Base-by-base conservation (phyloP, 1,140 invertebrate genomes). In the Diorhabda carinulata region DNA sequence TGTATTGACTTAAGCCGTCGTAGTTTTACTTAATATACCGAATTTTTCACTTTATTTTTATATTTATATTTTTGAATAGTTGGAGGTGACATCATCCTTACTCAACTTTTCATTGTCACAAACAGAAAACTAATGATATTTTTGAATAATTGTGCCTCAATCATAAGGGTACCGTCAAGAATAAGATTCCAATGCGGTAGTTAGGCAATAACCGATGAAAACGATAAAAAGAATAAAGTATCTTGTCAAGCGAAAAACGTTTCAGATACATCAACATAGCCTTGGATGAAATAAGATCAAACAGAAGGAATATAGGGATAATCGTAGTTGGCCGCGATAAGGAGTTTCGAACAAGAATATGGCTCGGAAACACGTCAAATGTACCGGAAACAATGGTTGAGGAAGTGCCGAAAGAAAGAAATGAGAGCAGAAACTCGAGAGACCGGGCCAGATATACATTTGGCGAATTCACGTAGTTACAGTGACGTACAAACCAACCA, bases 301-400 rank as follows among this genome's bases (percentile, higher is more conserved):
- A 64, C 59, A 44, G 43, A 45, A 73, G 61, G 67, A 68, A 69
- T 61, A 71, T 72, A 52, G 65, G 70, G 74, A 75, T 75, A 77
- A 77, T 75, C 75, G 73, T 61, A 73, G 71, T 58, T 70, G 72
- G 74, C 66, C 52, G 73, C 68, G 75, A 77, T 77, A 75, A 75
- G 70, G 72, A 58, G 72, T 67, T 67, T 66, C 44, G 69, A 71
- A 74, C 73, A 69, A 72, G 75, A 75, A 77, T 77, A 77, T 77
- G 74, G 75, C 70, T 68, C 69, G 74, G 74, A 75, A 77, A 77
- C 72, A 72, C 66, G 71, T 71, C 56, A 77, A 77, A 77, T 77
- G 72, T 74, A 77, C 64, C 75, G 74, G 75, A 74, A 74, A 71
- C 73, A 72, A 75, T 72, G 72, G 70, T 61, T 74, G 74, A 75